Percentiles rank a stretch among this genome's conserved stretches.
Evolutionary conservation across 2,113 vertebrate genomes (phyloP).

Genomic region (Entosphenus tridentatus): DNA sequence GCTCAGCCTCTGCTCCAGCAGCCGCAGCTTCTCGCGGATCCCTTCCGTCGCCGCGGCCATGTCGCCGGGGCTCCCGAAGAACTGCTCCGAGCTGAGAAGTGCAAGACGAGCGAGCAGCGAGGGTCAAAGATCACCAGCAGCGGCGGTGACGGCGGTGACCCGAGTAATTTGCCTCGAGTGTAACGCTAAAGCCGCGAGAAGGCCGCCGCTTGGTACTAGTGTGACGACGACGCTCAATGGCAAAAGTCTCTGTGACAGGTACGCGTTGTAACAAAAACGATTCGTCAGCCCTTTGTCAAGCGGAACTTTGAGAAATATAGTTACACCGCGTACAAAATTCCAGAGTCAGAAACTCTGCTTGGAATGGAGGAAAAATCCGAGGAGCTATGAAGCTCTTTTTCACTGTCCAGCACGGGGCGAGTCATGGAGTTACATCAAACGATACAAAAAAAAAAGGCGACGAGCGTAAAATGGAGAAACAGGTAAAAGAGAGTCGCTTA

Average conservation of each 20-base stretch:
- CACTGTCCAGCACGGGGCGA: too few relatives aligned
- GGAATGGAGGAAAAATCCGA: too few relatives aligned
- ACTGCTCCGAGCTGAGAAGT: slow-evolving; percentile 57
- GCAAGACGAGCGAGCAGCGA: not conserved
- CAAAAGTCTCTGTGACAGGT: not conserved
- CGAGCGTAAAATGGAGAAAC: too few relatives aligned
- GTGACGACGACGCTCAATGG: not conserved
- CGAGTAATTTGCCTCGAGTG: not conserved
- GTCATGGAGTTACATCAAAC: too few relatives aligned
- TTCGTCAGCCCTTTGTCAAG: too few relatives aligned
- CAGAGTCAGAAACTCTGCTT: too few relatives aligned
- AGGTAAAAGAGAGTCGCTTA: too few relatives aligned
- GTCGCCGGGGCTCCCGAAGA: slow-evolving; percentile 70
- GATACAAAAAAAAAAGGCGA: too few relatives aligned
- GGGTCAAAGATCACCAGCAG: not conserved
- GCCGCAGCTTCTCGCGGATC: slow-evolving; percentile 71
- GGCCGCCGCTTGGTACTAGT: not conserved
- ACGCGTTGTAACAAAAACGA: not conserved
- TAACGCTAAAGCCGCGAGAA: not conserved
- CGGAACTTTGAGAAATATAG: too few relatives aligned
- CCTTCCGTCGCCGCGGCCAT: slow-evolving; percentile 64
- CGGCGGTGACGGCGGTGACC: not conserved
- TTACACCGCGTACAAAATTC: too few relatives aligned
- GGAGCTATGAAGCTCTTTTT: too few relatives aligned
- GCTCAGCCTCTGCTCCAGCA: slow-evolving; percentile 12